Percentiles rank a stretch among this genome's conserved stretches.
phyloP scores from a whole-genome alignment of 2,113 vertebrate species.

The Girardinichthys multiradiatus region DNA sequence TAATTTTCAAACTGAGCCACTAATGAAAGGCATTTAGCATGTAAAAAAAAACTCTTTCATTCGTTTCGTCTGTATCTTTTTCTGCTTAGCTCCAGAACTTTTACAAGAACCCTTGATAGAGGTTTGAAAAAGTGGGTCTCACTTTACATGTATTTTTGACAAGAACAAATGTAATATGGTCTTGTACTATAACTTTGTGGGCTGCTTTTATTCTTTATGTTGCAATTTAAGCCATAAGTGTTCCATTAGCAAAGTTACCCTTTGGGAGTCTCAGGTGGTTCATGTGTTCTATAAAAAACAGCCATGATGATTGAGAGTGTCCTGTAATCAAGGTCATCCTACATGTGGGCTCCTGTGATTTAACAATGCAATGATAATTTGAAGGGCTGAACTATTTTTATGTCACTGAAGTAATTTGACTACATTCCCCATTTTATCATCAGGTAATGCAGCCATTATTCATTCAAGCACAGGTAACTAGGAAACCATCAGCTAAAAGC shows the following conservation, averaged over 20 bases:
- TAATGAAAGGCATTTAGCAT: not conserved
- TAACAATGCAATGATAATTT: not conserved
- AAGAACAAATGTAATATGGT: not conserved
- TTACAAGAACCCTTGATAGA: not conserved
- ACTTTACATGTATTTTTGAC: not conserved
- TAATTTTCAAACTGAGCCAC: not conserved
- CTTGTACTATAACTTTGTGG: not conserved
- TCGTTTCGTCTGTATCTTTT: not conserved
- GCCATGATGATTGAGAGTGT: not conserved
- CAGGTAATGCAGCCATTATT: not conserved
- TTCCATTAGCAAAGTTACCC: not conserved
- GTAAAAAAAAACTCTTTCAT: not conserved
- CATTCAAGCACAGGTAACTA: not conserved
- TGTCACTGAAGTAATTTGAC: not conserved
- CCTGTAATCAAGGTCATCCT: conserved; percentile 1
- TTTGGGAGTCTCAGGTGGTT: not conserved
- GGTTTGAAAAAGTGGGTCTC: not conserved
- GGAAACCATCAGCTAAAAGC: not conserved
- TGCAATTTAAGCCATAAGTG: not conserved
- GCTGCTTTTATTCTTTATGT: not conserved
- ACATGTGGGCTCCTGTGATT: conserved; percentile 3
- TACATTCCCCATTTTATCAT: not conserved
- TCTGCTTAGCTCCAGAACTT: not conserved
- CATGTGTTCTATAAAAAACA: not conserved
- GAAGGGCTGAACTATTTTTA: not conserved